Evolutionary conservation across 2,797 vertebrate species (phyloP), one percentile per base, ranked within the genome.

Genomic region (Limosa lapponica): DNA sequence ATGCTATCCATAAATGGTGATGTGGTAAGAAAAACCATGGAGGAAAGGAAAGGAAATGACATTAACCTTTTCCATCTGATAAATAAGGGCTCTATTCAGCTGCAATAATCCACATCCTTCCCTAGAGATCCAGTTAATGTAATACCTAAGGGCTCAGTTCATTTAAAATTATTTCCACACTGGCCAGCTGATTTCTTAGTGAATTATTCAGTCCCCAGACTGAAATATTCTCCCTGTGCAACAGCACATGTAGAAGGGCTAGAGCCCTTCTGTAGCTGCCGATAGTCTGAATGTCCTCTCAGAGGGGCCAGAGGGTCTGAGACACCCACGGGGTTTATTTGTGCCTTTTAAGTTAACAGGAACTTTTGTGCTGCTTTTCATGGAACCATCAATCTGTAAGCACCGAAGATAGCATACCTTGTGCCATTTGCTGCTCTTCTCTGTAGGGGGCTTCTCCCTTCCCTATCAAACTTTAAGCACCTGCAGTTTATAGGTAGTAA

Each of bases 41-140:
- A 95, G 95, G 87, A 59, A 66, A 93, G 82, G 87, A 90, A 89
- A 97, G 96, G 97, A 97, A 97, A 96, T 93, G 93, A 90, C 89
- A 96, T 97, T 97, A 91, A 96, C 92, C 95, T 96, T 94, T 97
- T 89, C 95, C 95, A 97, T 93, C 97, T 97, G 93, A 97, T 97
- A 97, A 97, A 97, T 94, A 96, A 97, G 91, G 93, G 82, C 73
- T 95, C 85, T 41, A 62, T 96, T 97, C 96, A 95, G 95, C 91
- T 94, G 91, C 94, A 95, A 46, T 95, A 97, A 97, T 96, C 96
- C 94, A 80, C 97, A 95, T 93, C 95, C 94, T 94, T 58, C 94
- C 93, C 97, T 8, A 2, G 93, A 96, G 93, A 95, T 65, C 59
- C 96, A 80, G 73, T 96, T 94, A 89, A 95, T 97, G 89, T 12